phyloP scores from a whole-genome alignment of 2,113 vertebrate species.

The Donacobius atricapilla region DNA sequence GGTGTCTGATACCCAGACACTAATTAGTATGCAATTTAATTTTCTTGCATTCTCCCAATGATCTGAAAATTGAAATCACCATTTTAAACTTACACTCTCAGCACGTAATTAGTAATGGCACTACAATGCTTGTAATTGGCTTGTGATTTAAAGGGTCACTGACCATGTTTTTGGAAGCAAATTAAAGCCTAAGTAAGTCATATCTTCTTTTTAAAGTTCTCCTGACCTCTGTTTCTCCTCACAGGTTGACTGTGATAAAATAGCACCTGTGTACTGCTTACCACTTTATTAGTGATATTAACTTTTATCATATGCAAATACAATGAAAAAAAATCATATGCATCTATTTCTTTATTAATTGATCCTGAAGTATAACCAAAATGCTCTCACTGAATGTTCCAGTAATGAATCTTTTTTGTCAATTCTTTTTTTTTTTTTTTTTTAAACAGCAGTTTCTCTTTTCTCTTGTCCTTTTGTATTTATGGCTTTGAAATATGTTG shows the following conservation, averaged over 20 bases:
- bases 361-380: background rate
- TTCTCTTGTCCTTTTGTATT: background rate
- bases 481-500: background rate
- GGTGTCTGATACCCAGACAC: constrained; percentile 47
- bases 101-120: constrained; percentile 65
- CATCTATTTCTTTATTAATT: background rate
- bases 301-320: background rate
- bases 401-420: background rate
- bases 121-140: constrained; percentile 57
- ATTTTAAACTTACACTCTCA: constrained; percentile 68
- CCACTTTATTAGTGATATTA: background rate
- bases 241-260: background rate
- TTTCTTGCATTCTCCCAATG: constrained; percentile 60
- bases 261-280: background rate
- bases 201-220: constrained; percentile 39
- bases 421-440: too few relatives aligned
- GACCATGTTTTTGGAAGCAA: constrained; percentile 49
- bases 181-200: constrained; percentile 32
- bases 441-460: background rate
- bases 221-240: constrained; percentile 30
- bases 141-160: constrained; percentile 65
- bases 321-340: background rate
- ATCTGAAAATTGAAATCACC: constrained; percentile 71
- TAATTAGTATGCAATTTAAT: constrained; percentile 68
- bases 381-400: background rate